Percentiles rank a stretch among this genome's conserved stretches.
Evolutionary conservation across 1,140 invertebrate genomes (phyloP).

Genomic region (Drosophila bocqueti): DNA sequence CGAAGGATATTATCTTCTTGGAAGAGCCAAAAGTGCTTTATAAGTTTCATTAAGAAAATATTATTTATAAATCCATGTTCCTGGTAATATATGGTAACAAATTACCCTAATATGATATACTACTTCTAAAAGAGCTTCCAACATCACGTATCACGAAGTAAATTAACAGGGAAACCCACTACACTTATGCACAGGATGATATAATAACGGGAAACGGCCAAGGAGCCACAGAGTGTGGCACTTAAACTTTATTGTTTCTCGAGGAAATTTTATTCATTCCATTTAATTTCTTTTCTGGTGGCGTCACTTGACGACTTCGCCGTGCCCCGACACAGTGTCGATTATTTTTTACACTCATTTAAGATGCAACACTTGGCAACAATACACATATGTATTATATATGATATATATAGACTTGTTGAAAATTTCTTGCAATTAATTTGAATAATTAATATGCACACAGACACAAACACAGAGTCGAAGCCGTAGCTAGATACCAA

Average conservation of each 20-base stretch:
- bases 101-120: neutral
- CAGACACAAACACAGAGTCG: slow-evolving; percentile 9
- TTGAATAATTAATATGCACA: slow-evolving; percentile 80
- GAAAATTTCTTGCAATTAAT: slow-evolving; percentile 72
- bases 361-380: slow-evolving; percentile 48
- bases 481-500: slow-evolving; percentile 42
- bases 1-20: neutral
- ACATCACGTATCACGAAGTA: slow-evolving; percentile 1
- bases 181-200: slow-evolving; percentile 30
- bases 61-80: neutral
- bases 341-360: slow-evolving; percentile 47
- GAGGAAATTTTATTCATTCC: slow-evolving; percentile 39
- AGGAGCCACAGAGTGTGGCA: slow-evolving; percentile 15
- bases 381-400: neutral
- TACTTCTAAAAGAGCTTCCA: neutral
- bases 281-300: slow-evolving; percentile 37
- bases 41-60: neutral
- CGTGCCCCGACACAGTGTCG: slow-evolving; percentile 28
- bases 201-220: slow-evolving; percentile 31
- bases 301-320: slow-evolving; percentile 36
- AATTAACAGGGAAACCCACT: slow-evolving; percentile 24
- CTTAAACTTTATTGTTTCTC: slow-evolving; percentile 39
- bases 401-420: slow-evolving; percentile 45
- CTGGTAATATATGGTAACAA: neutral
- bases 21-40: neutral